A percentile compares a stretch with the other conserved stretches of the same genome.
These are phyloP conservation scores for Elysia chlorotica DNA, from an alignment of 1,140 invertebrate species.

Conservation along the genomic window DNA sequence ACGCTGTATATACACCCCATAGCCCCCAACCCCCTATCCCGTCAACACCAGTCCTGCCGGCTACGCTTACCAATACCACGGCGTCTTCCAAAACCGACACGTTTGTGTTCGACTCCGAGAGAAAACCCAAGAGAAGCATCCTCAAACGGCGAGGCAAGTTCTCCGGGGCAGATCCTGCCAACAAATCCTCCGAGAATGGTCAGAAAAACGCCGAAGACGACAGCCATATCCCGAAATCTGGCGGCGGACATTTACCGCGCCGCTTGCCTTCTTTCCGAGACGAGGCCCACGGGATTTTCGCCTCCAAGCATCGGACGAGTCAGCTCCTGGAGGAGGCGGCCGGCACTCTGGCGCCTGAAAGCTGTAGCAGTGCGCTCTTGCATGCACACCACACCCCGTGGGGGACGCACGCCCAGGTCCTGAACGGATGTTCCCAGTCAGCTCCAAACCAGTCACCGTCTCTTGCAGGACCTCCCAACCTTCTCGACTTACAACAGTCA, in stretches of 20 bases:
- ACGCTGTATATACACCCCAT: too few relatives aligned
- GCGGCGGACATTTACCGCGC: conserved; percentile 14
- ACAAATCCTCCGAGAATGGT: conserved; percentile 31
- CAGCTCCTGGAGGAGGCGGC: neutral
- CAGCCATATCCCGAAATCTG: conserved; percentile 16
- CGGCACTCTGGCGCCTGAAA: neutral
- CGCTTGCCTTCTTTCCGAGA: conserved; percentile 17
- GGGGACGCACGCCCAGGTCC: too few relatives aligned
- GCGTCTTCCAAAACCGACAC: too few relatives aligned
- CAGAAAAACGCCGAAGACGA: neutral
- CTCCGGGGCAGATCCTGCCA: conserved; percentile 50
- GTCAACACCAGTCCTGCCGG: too few relatives aligned
- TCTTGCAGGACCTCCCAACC: too few relatives aligned
- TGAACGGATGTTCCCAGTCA: too few relatives aligned
- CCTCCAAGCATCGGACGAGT: conserved; percentile 2
- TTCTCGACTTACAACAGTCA: too few relatives aligned
- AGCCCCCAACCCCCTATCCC: too few relatives aligned
- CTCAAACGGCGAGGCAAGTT: conserved; percentile 54
- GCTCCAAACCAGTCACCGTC: too few relatives aligned
- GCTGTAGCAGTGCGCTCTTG: neutral
- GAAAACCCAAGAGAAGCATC: conserved; percentile 50
- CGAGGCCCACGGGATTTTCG: conserved; percentile 20
- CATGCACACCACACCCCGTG: neutral
- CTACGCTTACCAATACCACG: too few relatives aligned
- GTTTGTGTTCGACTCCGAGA: conserved; percentile 50